Base-by-base conservation (phyloP, 2,797 vertebrate species). In the Antrozous pallidus region DNA sequence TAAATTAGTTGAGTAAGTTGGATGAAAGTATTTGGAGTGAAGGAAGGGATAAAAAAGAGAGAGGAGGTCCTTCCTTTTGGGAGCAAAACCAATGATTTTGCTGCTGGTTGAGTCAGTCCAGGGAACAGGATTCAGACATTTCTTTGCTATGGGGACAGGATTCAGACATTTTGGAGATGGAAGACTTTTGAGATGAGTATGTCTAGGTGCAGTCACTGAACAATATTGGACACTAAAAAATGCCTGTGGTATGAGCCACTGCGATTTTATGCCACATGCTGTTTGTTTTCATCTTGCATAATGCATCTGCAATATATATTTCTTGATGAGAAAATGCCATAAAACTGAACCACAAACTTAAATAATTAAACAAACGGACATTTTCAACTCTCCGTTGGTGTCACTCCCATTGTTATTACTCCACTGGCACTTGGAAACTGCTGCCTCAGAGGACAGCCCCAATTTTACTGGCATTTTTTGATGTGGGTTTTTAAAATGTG, bases 211-310 rank as follows among this genome's bases (percentile, higher is more conserved):
- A 79, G 56, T n/a, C n/a, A 22, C 31, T 82, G 18, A 84, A 24
- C 22, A 95, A 18, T 45, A 63, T 9, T 28, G 3, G 10, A 82
- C 13, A 33, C 36, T 92, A 20, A 73, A 61, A 92, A 93, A 49
- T 42, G 16, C 71, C 42, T 33, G 14, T 42, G n/a, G 38, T 31
- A 2, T 79, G 45, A 91, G 36, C 8, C 20, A 36, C 47, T 67
- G n/a, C 77, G 74, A 84, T 13, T 63, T 91, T 78, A 83, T 70
- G 73, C n/a, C 65, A 20, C 14, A 54, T 73, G 90, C 91, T 90
- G 77, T 89, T 94, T 93, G 71, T 94, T 94, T 96, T 93, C 31
- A 88, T 87, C 92, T 96, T 94, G 87, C 58, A 80, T 93, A 95
- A 69, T 94, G 13, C 87, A 94, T 33, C 42, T 81, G 42, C 78